These are phyloP conservation scores for Drosophila obscura DNA, from an alignment of 1,140 invertebrate species.

Conservation along the genomic window DNA sequence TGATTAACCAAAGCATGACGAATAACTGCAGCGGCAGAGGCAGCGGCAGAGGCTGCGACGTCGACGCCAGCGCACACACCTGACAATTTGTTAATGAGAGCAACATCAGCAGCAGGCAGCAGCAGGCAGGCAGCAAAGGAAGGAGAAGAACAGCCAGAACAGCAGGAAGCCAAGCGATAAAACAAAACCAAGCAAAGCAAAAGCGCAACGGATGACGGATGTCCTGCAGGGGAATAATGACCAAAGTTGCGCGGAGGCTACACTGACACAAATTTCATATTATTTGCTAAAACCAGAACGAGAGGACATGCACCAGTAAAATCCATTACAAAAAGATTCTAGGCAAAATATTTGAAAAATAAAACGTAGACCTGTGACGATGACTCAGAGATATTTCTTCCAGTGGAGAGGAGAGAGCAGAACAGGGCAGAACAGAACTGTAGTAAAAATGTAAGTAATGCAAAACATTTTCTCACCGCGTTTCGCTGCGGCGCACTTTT, in stretches of 20 bases:
- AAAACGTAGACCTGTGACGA: no score
- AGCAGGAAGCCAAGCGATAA: constrained; percentile 78
- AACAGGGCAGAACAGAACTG: constrained; percentile 41
- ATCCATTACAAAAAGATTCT: no score
- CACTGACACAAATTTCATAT: no score
- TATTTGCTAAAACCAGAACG: no score
- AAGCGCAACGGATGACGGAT: constrained; percentile 75
- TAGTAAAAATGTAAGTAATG: constrained; percentile 78
- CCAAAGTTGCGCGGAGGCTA: constrained; percentile 6
- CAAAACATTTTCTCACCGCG: constrained; percentile 82
- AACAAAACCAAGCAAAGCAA: constrained; percentile 65
- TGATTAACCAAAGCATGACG: constrained; percentile 78
- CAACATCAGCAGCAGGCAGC: constrained; percentile 60
- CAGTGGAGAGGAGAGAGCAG: constrained; percentile 7
- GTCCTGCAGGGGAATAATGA: constrained; percentile 65
- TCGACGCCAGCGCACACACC: constrained; percentile 59
- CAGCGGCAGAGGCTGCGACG: constrained; percentile 13
- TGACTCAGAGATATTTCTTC: no score
- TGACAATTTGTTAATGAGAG: constrained; percentile 83
- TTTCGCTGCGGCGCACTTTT: constrained; percentile 73
- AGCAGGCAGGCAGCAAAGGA: constrained; percentile 14
- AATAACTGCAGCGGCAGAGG: constrained; percentile 57
- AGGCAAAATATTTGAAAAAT: no score
- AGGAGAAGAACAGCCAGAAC: constrained; percentile 1
- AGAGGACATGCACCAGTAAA: no score